phyloP scores from a whole-genome alignment of 2,797 vertebrate genomes.

The Oryzias dopingdopingensis region DNA sequence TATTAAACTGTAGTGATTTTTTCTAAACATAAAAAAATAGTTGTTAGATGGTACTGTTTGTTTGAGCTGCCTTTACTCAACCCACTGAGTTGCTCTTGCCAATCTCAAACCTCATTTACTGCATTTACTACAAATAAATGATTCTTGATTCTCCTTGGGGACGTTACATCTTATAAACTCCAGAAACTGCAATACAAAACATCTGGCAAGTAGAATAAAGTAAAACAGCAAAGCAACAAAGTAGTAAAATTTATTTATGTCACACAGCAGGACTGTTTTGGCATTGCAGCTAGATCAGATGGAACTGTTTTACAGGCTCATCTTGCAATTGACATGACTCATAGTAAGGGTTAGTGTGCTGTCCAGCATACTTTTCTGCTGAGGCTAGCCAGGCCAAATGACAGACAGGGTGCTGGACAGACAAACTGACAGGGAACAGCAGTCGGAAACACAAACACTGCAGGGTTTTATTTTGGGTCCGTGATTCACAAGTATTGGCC shows the following conservation, averaged over 20 bases:
- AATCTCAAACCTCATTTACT: conserved; percentile 3
- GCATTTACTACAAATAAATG: conserved; percentile 24
- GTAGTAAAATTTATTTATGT: conserved; percentile 7
- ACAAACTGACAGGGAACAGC: conserved; percentile 42
- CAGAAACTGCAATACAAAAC: conserved; percentile 8
- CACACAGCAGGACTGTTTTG: neutral
- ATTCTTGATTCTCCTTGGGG: neutral
- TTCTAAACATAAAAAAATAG: neutral
- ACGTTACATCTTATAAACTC: neutral
- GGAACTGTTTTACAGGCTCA: conserved; percentile 15
- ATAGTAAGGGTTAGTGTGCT: conserved; percentile 37
- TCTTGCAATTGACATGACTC: conserved; percentile 28
- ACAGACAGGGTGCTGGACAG: conserved; percentile 42
- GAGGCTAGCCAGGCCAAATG: conserved; percentile 58
- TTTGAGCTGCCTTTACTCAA: conserved; percentile 1
- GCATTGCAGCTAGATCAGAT: neutral
- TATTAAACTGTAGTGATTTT: neutral
- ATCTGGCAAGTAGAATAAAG: neutral
- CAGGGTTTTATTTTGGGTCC: conserved; percentile 68
- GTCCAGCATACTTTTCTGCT: conserved; percentile 49
- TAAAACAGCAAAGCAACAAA: neutral
- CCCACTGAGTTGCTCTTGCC: neutral
- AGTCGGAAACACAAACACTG: conserved; percentile 65
- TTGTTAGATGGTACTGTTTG: neutral
- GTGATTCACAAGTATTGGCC: conserved; percentile 63